Percentiles rank a stretch among this genome's conserved stretches.
These are phyloP conservation scores for Achatina immaculata DNA, from an alignment of 1,140 invertebrate species.

Conservation along the genomic window DNA sequence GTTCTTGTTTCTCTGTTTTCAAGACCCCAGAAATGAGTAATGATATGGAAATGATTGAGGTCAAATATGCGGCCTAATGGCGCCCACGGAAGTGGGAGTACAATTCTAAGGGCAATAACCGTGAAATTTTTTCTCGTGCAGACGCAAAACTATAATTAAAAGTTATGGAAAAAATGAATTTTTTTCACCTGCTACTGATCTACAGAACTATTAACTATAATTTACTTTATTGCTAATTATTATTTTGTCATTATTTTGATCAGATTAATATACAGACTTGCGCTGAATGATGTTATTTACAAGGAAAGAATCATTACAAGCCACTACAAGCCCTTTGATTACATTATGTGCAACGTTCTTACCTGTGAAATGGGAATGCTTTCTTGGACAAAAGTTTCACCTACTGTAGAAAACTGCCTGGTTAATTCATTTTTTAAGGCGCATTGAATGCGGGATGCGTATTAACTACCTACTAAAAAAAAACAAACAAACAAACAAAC, in stretches of 20 bases:
- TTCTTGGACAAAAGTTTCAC: slow-evolving; percentile 55
- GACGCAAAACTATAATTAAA: too few species aligned
- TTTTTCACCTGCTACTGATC: too few species aligned
- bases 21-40: background rate
- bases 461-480: slow-evolving; percentile 59
- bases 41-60: background rate
- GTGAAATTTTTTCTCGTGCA: too few species aligned
- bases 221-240: too few species aligned
- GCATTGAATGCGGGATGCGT: slow-evolving; percentile 59
- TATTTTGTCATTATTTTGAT: too few species aligned
- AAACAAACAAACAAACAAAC: slow-evolving; percentile 52
- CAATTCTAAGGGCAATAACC: background rate
- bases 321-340: too few species aligned
- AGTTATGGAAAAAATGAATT: too few species aligned
- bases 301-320: too few species aligned
- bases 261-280: too few species aligned
- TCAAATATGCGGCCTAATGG: background rate
- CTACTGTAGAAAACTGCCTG: slow-evolving; percentile 59
- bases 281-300: too few species aligned
- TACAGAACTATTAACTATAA: too few species aligned
- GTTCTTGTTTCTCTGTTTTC: background rate
- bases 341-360: too few species aligned
- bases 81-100: background rate
- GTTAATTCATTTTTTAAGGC: slow-evolving; percentile 60
- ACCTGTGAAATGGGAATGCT: slow-evolving; percentile 54